Base-by-base conservation (phyloP, 2,888 invertebrate species). In the Meghimatium bilineatum region DNA sequence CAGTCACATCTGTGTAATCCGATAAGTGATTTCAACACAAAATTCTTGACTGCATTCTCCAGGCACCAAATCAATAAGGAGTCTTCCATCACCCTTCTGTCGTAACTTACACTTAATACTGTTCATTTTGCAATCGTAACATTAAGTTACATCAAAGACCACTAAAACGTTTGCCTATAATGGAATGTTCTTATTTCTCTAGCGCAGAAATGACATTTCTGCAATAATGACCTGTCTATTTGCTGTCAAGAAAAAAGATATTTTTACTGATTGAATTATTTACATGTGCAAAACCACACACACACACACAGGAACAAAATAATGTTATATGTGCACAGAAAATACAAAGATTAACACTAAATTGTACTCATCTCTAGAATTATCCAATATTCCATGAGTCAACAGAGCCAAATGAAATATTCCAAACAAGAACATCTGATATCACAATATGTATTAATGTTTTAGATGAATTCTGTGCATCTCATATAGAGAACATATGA, bases 51-150 rank as follows among this genome's bases (percentile, higher is more conserved):
- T 66, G 1, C 66, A 2, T 32, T 66, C 29, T 29, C 32, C 32
- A 8, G 12, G 32, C 32, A 29, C 14, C 17, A 44, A 44, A n/a
- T n/a, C n/a, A 63, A 2, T 63, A 63, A n/a, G 8, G 63, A 10
- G 32, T 66, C 8, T 66, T 1, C 32, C 32, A 32, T 2, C 32
- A 66, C 3, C 20, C 14, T 32, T 29, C 32, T 32, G 14, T 17
- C 60, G n/a, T 63, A 63, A 23, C 60, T 63, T 63, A n/a, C 29
- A 49, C 32, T 34, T 74, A 52, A 74, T 74, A 60, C 76, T 77
- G 76, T 77, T 60, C 60, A 63, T 38, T 63, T 20, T 36, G n/a
- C 23, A 12, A 3, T 56, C 36, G 36, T 14, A 17, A 56, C 26
- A 29, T 34, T 8, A 67, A 2, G 44, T 79, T 32, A 29, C 56